Conservation (phyloP, 2,888 invertebrate genomes). For the Hyppa rectilinea region DNA sequence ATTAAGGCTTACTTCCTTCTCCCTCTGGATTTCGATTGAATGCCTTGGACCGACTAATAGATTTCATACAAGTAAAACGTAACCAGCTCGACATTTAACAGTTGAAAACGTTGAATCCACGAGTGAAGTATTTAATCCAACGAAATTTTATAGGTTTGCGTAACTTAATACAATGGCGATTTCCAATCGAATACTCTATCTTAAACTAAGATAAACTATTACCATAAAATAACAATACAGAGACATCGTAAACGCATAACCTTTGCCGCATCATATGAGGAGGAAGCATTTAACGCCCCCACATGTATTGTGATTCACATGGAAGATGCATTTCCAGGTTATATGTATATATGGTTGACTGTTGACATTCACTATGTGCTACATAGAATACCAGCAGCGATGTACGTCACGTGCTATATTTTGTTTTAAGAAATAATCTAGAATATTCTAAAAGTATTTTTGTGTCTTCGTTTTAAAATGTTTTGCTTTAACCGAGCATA, state of each 20-base stretch:
- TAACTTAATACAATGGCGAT: neutral
- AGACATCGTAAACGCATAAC: constrained; percentile 35
- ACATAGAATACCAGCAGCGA: constrained; percentile 20
- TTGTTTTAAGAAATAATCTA: constrained; percentile 40
- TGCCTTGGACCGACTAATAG: constrained; percentile 46
- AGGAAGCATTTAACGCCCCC: constrained; percentile 48
- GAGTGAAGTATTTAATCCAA: constrained; percentile 4
- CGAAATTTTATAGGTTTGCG: neutral
- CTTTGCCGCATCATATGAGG: constrained; percentile 32
- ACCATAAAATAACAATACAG: constrained; percentile 36
- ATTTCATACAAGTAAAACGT: constrained; percentile 46
- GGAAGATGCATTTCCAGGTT: constrained; percentile 54
- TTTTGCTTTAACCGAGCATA: constrained; percentile 28
- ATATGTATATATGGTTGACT: constrained; percentile 34
- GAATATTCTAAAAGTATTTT: constrained; percentile 43
- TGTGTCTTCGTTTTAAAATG: constrained; percentile 26
- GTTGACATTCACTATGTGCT: constrained; percentile 41
- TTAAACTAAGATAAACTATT: neutral
- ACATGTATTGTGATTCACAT: constrained; percentile 39
- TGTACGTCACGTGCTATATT: constrained; percentile 30
- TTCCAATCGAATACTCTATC: neutral
- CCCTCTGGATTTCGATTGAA: constrained; percentile 49
- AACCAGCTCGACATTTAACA: constrained; percentile 11
- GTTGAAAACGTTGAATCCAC: constrained; percentile 4
- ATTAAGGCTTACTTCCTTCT: constrained; percentile 68